A percentile compares a stretch with the other conserved stretches of the same genome.
These are phyloP conservation scores for Thaleichthys pacificus DNA, from an alignment of 2,797 vertebrate species.

Conservation along the genomic window DNA sequence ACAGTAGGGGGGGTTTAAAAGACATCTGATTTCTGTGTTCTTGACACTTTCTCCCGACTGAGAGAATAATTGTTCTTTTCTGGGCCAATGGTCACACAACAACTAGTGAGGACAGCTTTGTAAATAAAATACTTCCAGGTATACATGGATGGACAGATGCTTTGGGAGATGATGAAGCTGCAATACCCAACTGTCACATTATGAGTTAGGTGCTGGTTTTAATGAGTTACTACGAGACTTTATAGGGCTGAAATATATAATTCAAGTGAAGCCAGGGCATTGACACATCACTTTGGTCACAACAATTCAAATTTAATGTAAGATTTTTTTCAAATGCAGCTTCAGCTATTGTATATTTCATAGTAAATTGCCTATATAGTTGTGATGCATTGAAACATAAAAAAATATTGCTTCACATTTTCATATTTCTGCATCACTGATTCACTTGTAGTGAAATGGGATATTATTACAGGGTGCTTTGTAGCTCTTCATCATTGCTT, in stretches of 20 bases:
- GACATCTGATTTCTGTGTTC: conserved; percentile 34
- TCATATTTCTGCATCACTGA: conserved; percentile 35
- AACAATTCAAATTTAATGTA: no score
- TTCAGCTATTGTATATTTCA: no score
- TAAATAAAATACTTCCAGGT: conserved; percentile 21
- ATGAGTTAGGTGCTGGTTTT: conserved; percentile 10
- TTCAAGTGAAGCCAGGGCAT: not conserved
- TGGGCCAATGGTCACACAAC: conserved; percentile 38
- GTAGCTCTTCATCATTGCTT: conserved; percentile 67
- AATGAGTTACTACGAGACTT: no score
- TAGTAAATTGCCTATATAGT: not conserved
- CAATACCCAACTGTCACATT: conserved; percentile 4
- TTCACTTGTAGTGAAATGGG: conserved; percentile 50
- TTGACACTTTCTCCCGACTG: conserved; percentile 34
- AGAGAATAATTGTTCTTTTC: conserved; percentile 40
- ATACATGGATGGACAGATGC: conserved; percentile 41
- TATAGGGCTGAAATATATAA: not conserved
- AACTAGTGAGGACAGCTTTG: conserved; percentile 16
- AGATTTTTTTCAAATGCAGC: no score
- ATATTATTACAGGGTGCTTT: conserved; percentile 49
- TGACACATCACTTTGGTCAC: not conserved
- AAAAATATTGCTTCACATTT: conserved; percentile 37
- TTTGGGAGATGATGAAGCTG: conserved; percentile 14
- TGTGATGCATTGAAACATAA: conserved; percentile 34
- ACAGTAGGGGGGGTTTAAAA: conserved; percentile 28